Evolutionary conservation across 2,113 vertebrate species (phyloP).

Genomic region (Sphaerodactylus townsendi): DNA sequence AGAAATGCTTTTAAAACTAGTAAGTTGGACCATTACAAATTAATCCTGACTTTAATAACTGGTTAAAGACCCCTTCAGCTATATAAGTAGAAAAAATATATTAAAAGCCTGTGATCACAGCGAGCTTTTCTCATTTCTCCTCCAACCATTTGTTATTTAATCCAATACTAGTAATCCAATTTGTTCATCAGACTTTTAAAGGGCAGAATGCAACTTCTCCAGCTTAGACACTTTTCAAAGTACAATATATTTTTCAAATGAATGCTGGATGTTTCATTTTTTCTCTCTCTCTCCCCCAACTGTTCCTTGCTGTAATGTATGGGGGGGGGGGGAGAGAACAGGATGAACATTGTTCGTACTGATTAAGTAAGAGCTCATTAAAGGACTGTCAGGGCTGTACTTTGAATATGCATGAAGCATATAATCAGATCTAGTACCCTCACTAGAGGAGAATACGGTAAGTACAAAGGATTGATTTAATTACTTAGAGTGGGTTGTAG

Average conservation of each 20-base stretch:
- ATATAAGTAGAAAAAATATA: constrained; percentile 83
- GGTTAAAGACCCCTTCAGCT: constrained; percentile 93
- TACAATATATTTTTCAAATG: constrained; percentile 92
- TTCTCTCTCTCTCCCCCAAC: constrained; percentile 74
- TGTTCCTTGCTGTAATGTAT: constrained; percentile 86
- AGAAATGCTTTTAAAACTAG: constrained; percentile 89
- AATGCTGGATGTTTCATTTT: constrained; percentile 85
- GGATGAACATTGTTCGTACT: constrained; percentile 97
- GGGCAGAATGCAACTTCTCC: constrained; percentile 88
- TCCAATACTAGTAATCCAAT: constrained; percentile 99
- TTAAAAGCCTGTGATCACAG: constrained; percentile 91
- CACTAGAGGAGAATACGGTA: constrained; percentile 87
- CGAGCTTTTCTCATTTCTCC: constrained; percentile 92
- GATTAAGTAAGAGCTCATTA: constrained; percentile 99
- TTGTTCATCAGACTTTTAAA: constrained; percentile 97
- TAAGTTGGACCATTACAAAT: constrained; percentile 94
- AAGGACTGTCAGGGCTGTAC: constrained; percentile 90
- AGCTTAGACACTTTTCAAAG: constrained; percentile 90
- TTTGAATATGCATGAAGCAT: constrained; percentile 98
- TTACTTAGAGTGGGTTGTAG: constrained; percentile 94
- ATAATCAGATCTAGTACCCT: constrained; percentile 92
- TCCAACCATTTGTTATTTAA: constrained; percentile 96
- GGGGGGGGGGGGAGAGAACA: constrained; percentile 87
- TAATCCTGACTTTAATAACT: constrained; percentile 98
- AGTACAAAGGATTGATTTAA: constrained; percentile 99